Evolutionary conservation across 2,797 vertebrate genomes (phyloP).

Genomic region (Acanthurus lineatus): DNA sequence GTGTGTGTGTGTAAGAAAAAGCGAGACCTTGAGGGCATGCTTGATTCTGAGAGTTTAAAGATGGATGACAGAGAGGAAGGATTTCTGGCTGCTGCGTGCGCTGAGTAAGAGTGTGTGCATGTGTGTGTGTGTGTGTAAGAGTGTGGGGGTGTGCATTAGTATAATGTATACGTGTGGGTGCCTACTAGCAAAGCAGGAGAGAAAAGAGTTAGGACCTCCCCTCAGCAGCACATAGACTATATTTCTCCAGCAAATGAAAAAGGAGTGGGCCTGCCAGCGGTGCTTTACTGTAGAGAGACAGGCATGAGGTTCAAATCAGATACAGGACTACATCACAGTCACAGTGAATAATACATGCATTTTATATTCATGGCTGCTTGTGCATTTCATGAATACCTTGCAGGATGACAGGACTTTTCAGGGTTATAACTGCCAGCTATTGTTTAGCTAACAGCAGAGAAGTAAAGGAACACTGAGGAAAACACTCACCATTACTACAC

Average conservation of each 20-base stretch:
- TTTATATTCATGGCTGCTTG: conserved; percentile 64
- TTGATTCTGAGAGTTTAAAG: conserved; percentile 41
- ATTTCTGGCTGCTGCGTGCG: conserved; percentile 22
- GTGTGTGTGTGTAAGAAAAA: conserved; percentile 6
- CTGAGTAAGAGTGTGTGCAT: background rate
- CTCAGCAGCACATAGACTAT: conserved; percentile 21
- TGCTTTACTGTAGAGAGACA: conserved; percentile 57
- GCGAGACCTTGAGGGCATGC: conserved; percentile 41
- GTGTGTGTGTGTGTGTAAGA: background rate
- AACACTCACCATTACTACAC: conserved; percentile 19
- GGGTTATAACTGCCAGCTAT: conserved; percentile 53
- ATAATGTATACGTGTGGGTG: conserved; percentile 38
- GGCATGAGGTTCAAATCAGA: conserved; percentile 59
- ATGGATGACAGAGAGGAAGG: conserved; percentile 13
- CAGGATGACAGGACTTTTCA: conserved; percentile 37
- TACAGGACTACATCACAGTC: conserved; percentile 51
- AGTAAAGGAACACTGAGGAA: conserved; percentile 26
- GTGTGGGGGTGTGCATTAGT: conserved; percentile 9
- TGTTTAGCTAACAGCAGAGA: conserved; percentile 42
- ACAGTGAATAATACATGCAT: conserved; percentile 61
- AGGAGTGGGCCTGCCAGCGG: conserved; percentile 53
- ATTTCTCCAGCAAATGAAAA: conserved; percentile 66
- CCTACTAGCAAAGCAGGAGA: conserved; percentile 20
- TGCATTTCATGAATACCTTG: conserved; percentile 58
- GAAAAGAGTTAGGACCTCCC: conserved; percentile 44